Conservation (phyloP, 2,113 vertebrate species). For the Caranx melampygus region DNA sequence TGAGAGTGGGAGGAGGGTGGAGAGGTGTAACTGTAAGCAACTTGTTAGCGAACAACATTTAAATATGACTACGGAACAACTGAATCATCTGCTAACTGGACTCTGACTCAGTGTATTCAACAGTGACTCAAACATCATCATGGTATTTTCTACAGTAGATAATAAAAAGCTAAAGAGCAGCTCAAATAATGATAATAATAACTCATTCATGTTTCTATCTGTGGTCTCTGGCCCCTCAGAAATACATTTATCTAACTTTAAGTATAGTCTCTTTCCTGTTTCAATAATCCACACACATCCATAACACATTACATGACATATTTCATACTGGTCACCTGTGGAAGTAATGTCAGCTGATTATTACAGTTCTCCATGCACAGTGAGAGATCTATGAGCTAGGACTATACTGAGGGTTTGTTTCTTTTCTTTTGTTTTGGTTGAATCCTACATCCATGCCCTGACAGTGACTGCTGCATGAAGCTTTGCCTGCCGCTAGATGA, state of each 20-base stretch:
- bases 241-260: slow-evolving; percentile 4
- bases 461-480: slow-evolving; percentile 75
- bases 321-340: slow-evolving; percentile 80
- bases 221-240: slow-evolving; percentile 46
- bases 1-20: slow-evolving; percentile 13
- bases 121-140: background rate
- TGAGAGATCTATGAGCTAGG: slow-evolving; percentile 73
- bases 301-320: slow-evolving; percentile 57
- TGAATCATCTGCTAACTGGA: slow-evolving; percentile 27
- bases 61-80: slow-evolving; percentile 34
- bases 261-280: slow-evolving; percentile 11
- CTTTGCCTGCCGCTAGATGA: slow-evolving; percentile 78
- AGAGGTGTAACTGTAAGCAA: slow-evolving; percentile 16
- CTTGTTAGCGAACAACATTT: slow-evolving; percentile 18
- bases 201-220: slow-evolving; percentile 2
- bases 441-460: slow-evolving; percentile 68
- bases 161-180: slow-evolving; percentile 12
- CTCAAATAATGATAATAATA: slow-evolving; percentile 22
- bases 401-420: slow-evolving; percentile 57
- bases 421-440: slow-evolving; percentile 40
- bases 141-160: slow-evolving; percentile 13
- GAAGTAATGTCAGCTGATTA: slow-evolving; percentile 84
- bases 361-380: slow-evolving; percentile 79
- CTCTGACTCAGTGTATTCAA: slow-evolving; percentile 20
- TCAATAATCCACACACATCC: slow-evolving; percentile 18